These are phyloP conservation scores for Hippopotamyrus pictus DNA, from an alignment of 2,797 vertebrate species.

Conservation along the genomic window DNA sequence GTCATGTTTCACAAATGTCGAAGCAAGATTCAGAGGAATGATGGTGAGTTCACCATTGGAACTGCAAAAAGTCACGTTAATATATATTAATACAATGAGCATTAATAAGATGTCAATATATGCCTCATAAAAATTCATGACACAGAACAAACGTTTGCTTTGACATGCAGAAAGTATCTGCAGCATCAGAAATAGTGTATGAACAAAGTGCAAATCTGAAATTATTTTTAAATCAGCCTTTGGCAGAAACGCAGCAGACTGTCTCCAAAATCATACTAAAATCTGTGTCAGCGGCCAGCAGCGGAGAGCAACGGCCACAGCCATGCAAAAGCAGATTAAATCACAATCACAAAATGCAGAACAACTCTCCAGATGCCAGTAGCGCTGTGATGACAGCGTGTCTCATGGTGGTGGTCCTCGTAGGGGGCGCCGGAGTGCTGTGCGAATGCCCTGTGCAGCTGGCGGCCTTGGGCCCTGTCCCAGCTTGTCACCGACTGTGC, in stretches of 20 bases:
- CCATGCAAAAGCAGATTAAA: not conserved
- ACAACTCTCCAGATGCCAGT: not conserved
- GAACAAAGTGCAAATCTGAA: constrained; percentile 1
- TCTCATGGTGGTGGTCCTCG: not conserved
- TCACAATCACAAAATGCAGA: not conserved
- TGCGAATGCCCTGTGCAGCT: not conserved
- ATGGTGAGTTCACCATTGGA: not conserved
- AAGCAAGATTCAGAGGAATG: not conserved
- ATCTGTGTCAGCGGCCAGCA: not conserved
- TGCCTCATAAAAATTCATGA: not conserved
- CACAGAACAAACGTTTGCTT: not conserved
- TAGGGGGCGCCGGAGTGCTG: not conserved
- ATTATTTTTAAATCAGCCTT: constrained; percentile 6
- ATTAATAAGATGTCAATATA: not conserved
- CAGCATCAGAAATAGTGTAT: not conserved
- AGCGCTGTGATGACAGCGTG: not conserved
- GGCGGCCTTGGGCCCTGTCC: not conserved
- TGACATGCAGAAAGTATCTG: not conserved
- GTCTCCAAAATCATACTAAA: not conserved
- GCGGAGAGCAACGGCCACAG: not conserved
- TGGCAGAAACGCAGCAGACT: not conserved
- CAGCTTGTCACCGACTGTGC: not conserved
- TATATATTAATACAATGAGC: not conserved
- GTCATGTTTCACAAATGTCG: not conserved
- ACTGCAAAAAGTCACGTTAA: not conserved